Conservation (phyloP, 2,888 invertebrate species). For the Adelognathus sp. region DNA sequence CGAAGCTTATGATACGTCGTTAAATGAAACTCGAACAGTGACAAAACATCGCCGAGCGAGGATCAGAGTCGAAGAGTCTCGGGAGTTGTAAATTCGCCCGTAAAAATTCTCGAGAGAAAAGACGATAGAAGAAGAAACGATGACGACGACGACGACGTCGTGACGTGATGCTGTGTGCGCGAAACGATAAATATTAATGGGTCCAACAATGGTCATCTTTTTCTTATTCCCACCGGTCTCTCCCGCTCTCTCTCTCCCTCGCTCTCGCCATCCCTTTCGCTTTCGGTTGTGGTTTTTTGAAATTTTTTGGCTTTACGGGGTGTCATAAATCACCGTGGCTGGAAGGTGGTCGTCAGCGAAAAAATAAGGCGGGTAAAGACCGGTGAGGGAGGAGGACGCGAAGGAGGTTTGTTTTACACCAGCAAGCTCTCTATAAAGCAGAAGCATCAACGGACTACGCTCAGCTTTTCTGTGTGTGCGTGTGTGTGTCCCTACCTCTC, state of each 20-base stretch:
- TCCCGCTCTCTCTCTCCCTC: conserved; percentile 58
- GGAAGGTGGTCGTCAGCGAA: conserved; percentile 80
- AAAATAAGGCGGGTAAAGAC: conserved; percentile 77
- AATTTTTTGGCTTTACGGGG: conserved; percentile 64
- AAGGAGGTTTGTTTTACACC: conserved; percentile 77
- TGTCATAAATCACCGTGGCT: conserved; percentile 76
- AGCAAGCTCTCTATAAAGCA: conserved; percentile 63
- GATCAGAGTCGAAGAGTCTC: conserved; percentile 3
- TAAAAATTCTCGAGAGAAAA: conserved; percentile 71
- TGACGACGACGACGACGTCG: conserved; percentile 8
- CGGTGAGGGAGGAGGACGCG: conserved; percentile 58
- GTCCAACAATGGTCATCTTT: conserved; percentile 73
- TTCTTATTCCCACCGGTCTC: conserved; percentile 64
- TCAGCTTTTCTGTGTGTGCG: conserved; percentile 29
- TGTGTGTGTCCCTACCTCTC: background rate
- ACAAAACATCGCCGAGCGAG: conserved; percentile 63
- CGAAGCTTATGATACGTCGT: conserved; percentile 59
- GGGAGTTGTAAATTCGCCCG: conserved; percentile 76
- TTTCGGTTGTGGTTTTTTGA: conserved; percentile 33
- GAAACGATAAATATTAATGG: conserved; percentile 80
- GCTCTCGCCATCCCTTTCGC: conserved; percentile 4
- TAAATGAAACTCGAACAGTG: conserved; percentile 63
- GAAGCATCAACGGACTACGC: conserved; percentile 48
- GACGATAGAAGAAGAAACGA: conserved; percentile 24
- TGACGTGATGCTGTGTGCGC: conserved; percentile 69